These are phyloP conservation scores for Ganaspis sp. DNA, from an alignment of 1,140 invertebrate species.

Conservation along the genomic window DNA sequence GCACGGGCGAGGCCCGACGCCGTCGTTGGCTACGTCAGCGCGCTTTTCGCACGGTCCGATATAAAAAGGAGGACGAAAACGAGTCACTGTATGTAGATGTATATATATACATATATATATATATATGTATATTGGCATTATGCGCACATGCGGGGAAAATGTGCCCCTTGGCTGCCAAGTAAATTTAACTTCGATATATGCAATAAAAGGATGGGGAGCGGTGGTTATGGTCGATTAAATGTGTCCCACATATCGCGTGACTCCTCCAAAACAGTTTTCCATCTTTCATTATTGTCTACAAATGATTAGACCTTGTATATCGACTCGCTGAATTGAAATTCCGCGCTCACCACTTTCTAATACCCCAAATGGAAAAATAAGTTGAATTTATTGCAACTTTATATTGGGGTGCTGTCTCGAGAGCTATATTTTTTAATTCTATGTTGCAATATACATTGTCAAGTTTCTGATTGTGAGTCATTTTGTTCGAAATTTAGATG, in stretches of 20 bases:
- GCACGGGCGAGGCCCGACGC: constrained; percentile 33
- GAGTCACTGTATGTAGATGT: not conserved
- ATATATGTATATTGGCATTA: not conserved
- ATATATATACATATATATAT: not conserved
- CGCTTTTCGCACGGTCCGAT: constrained; percentile 31
- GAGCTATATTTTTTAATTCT: not conserved
- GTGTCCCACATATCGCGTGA: not conserved
- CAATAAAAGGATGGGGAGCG: constrained; percentile 7
- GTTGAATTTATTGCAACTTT: not conserved
- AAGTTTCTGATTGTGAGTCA: too few species aligned
- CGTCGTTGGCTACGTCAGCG: not conserved
- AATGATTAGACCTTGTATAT: not conserved
- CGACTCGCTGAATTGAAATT: not conserved
- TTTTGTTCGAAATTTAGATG: too few species aligned
- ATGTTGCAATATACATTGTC: too few species aligned
- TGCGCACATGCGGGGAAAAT: constrained; percentile 16
- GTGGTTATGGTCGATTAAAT: constrained; percentile 19
- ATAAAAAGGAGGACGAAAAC: constrained; percentile 10
- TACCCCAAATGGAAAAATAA: constrained; percentile 1
- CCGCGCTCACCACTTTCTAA: not conserved
- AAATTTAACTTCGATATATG: constrained; percentile 16
- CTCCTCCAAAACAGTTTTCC: not conserved
- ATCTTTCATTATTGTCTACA: not conserved
- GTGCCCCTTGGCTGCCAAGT: not conserved
- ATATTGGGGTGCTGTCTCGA: not conserved